Base-by-base conservation (phyloP, 2,797 vertebrate species). In the Bryconaethiops microstoma region DNA sequence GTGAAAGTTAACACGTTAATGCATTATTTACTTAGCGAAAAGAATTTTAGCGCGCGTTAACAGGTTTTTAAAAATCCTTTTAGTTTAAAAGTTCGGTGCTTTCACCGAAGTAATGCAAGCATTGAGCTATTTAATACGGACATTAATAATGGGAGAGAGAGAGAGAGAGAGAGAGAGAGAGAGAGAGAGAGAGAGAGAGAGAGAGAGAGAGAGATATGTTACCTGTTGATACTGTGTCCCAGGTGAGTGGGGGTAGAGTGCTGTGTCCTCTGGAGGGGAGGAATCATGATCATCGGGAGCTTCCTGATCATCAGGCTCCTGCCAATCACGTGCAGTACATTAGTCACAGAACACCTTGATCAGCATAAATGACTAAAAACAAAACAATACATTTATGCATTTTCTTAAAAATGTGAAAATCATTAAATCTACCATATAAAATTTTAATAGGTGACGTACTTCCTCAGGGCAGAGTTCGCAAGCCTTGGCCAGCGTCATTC, bases 391-490 rank as follows among this genome's bases (percentile, higher is more conserved):
- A 72, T 1, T 35, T 4, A 35, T 35, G 35, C 35, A 19, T 52
- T 14, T 52, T 17, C 14, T 21, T 48, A 35, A 40, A 7, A 39
- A 4, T 57, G 8, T 55, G 12, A 4, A 73, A 35, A 59, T 40
- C 8, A 73, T 29, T 54, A 17, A 29, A 54, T 52, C 2, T 23
- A 54, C 13, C 7, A 25, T 29, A 3, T 52, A 71, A 17, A 2
- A 23, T 25, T 39, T 29, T 19, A 0, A 60, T 13, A 40, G 42
- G 62, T 4, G 3, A 13, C 71, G 82, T 57, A 85, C 84, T 96
- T 99, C 98, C 88, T 99, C 98, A 13, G 98, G 98, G 91, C 97
- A 99, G 84, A 99, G 96, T 88, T 99, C 98, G 91, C 97, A 99
- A 92, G 98, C 97, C 92, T 99, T 99, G 92, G 97, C 96, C 89